Base-by-base conservation (phyloP, 2,113 vertebrate species). In the Platichthys flesus region DNA sequence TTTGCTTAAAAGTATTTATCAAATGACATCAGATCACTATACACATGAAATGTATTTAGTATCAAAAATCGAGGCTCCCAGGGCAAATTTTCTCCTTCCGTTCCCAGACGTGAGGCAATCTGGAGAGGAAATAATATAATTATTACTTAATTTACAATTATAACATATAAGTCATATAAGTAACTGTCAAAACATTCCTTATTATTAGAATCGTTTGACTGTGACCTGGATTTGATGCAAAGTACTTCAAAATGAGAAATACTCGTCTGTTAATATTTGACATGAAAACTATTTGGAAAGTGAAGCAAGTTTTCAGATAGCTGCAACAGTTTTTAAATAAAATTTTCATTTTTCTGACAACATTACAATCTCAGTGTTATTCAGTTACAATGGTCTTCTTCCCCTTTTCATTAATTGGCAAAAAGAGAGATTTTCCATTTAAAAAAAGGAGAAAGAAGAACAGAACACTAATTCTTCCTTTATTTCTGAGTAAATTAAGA, bases 21-120 rank as follows among this genome's bases (percentile, higher is more conserved):
- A 68, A 37, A 60, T 37, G 56, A 67, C 51, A 76, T 31, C 18
- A 56, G 54, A 73, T 64, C 10, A 64, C 13, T 67, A 52, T 67
- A 56, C 51, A 54, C 8, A n/a, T 52, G 7, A 20, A 52, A 52
- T n/a, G 51, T 9, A n/a, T n/a, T 52, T n/a, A n/a, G 51, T 52
- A n/a, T 52, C 8, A 52, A 52, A 12, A 54, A n/a, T 21, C 20
- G 1, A 54, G 20, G 51, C 1, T 54, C 14, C 51, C 51, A 1
- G 20, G 51, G 18, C 20, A 10, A 20, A 21, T n/a, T 21, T 54
- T 54, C 51, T 54, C 20, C 51, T 54, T 20, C 51, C 14, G 6
- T 14, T 21, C 20, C 51, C 51, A 54, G 51, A 54, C 9, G 8
- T 54, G 51, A 54, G 51, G 51, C 18, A 9, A 54, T 54, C 51